These are phyloP conservation scores for Corvus cornix DNA, from an alignment of 2,113 vertebrate species.

Conservation along the genomic window DNA sequence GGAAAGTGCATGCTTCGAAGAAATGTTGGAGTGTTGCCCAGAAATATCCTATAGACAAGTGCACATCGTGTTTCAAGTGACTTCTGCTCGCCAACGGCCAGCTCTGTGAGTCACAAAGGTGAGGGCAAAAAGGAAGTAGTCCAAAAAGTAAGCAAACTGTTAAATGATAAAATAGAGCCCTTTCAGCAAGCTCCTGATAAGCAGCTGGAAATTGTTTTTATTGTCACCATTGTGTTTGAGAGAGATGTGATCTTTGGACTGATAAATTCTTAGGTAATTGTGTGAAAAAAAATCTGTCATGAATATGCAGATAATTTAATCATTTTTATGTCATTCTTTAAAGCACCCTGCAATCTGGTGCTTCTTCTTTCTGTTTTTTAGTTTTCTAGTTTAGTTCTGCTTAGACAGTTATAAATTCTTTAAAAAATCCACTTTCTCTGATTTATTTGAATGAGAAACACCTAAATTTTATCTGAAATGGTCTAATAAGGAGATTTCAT, in stretches of 20 bases:
- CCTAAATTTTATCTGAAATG: not conserved
- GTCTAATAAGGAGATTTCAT: not conserved
- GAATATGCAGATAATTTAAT: not conserved
- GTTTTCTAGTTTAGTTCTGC: not conserved
- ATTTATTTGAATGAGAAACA: not conserved
- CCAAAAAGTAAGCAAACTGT: constrained; percentile 33
- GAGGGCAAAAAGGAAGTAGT: constrained; percentile 16
- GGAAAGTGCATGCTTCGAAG: constrained; percentile 46
- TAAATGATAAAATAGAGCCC: not conserved
- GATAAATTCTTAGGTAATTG: not conserved
- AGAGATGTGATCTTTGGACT: not conserved
- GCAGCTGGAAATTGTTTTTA: constrained; percentile 3
- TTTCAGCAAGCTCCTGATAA: not conserved
- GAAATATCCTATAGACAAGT: constrained; percentile 56
- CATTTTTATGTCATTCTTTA: not conserved
- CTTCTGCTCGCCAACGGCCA: not conserved
- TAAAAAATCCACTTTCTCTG: not conserved
- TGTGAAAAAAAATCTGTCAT: not conserved
- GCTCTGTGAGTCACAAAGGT: constrained; percentile 41
- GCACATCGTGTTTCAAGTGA: constrained; percentile 17
- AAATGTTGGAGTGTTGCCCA: constrained; percentile 63
- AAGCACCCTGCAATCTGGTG: not conserved
- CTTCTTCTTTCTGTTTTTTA: not conserved
- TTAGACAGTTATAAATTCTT: not conserved
- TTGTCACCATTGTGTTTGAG: not conserved